A percentile compares a stretch with the other conserved stretches of the same genome.
phyloP scores from a whole-genome alignment of 2,797 vertebrate genomes.

The Centropyge bicolor region DNA sequence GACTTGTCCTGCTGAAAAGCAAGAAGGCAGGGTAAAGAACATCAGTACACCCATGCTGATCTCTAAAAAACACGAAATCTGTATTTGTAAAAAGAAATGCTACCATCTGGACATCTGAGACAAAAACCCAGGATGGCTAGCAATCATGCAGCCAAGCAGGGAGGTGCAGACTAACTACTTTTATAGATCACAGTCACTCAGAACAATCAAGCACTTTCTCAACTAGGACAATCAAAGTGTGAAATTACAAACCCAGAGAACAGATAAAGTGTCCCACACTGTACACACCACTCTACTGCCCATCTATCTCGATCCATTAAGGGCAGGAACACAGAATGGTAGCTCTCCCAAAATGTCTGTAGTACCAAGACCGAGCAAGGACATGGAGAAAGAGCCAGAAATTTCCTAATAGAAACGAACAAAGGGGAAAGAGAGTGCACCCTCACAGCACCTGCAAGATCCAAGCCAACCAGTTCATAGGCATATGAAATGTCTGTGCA shows the following conservation, averaged over 20 bases:
- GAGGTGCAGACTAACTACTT: neutral
- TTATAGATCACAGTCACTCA: slow-evolving; percentile 1
- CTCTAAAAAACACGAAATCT: neutral
- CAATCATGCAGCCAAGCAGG: neutral
- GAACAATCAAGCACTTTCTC: slow-evolving; percentile 1
- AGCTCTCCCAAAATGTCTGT: neutral
- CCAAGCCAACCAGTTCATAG: neutral
- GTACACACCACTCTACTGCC: neutral
- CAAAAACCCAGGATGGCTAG: neutral
- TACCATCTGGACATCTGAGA: neutral
- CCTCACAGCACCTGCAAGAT: neutral
- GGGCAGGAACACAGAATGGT: neutral
- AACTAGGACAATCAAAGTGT: too few species aligned
- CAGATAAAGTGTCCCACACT: neutral
- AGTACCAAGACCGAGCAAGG: neutral
- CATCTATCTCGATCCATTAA: neutral
- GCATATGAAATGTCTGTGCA: neutral
- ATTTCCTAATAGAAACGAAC: slow-evolving; percentile 2
- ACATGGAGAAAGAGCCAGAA: neutral
- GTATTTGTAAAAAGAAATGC: too few species aligned
- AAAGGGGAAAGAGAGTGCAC: neutral
- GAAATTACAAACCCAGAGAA: neutral
- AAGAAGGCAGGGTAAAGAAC: neutral
- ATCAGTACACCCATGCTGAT: neutral
- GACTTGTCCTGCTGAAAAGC: neutral